Evolutionary conservation across 2,888 invertebrate genomes (phyloP).

Genomic region (Tholera decimalis): DNA sequence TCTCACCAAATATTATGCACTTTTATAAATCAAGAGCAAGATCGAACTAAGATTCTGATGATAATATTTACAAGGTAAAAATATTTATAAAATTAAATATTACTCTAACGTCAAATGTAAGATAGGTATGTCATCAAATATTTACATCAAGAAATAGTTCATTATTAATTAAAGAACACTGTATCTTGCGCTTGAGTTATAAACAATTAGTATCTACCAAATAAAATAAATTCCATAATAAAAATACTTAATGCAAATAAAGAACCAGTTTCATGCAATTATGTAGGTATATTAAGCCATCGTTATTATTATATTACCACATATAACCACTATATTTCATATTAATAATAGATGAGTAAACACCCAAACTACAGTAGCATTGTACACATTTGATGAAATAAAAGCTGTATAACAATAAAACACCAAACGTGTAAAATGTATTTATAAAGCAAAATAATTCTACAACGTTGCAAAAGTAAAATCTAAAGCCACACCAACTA

Average conservation of each 20-base stretch:
- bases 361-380: conserved; percentile 67
- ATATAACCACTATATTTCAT: conserved; percentile 60
- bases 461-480: conserved; percentile 76
- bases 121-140: conserved; percentile 7
- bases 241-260: conserved; percentile 77
- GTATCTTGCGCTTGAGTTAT: conserved; percentile 84
- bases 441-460: conserved; percentile 69
- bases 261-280: conserved; percentile 83
- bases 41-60: conserved; percentile 31
- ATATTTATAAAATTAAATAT: not conserved
- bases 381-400: conserved; percentile 76
- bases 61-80: not conserved
- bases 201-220: conserved; percentile 77
- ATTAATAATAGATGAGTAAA: conserved; percentile 59
- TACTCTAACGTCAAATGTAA: not conserved
- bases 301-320: conserved; percentile 49
- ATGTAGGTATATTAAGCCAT: conserved; percentile 71
- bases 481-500: conserved; percentile 85
- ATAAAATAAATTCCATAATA: conserved; percentile 75
- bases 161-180: conserved; percentile 21
- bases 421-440: conserved; percentile 76
- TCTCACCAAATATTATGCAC: conserved; percentile 85
- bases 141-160: conserved; percentile 45
- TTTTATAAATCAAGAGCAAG: conserved; percentile 85
- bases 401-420: conserved; percentile 69